These are phyloP conservation scores for Orius insidiosus DNA, from an alignment of 1,140 invertebrate genomes.

Conservation along the genomic window DNA sequence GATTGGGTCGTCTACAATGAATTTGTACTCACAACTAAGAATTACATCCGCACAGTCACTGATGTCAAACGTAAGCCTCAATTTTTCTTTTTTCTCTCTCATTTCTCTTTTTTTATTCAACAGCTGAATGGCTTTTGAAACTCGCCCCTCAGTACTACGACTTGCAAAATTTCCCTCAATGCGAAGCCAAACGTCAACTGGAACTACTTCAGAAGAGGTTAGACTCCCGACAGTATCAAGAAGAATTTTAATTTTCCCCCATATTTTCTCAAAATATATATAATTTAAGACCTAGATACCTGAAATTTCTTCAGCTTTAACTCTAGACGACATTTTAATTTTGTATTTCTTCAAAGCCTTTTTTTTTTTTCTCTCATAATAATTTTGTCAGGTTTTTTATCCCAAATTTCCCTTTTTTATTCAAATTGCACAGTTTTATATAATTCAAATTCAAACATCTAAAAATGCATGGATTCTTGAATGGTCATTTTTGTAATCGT, in stretches of 20 bases:
- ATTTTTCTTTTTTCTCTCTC: background rate
- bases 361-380: no score
- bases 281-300: no score
- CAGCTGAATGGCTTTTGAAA: constrained; percentile 85
- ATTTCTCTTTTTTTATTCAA: constrained; percentile 23
- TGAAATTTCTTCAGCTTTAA: no score
- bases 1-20: constrained; percentile 96
- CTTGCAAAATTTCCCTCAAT: constrained; percentile 90
- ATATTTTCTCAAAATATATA: no score
- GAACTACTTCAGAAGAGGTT: constrained; percentile 66
- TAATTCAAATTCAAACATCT: no score
- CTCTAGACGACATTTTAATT: no score
- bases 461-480: no score
- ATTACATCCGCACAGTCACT: constrained; percentile 95
- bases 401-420: no score
- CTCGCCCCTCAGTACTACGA: constrained; percentile 98
- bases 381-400: no score
- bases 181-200: constrained; percentile 87
- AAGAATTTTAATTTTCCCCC: constrained; percentile 75
- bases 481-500: no score
- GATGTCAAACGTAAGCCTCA: constrained; percentile 85
- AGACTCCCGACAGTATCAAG: constrained; percentile 72
- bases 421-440: no score
- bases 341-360: no score
- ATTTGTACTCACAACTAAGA: constrained; percentile 94